A percentile compares a stretch with the other conserved stretches of the same genome.
These are phyloP conservation scores for Spilogale gracilis DNA, from an alignment of 2,113 vertebrate species.

Conservation along the genomic window DNA sequence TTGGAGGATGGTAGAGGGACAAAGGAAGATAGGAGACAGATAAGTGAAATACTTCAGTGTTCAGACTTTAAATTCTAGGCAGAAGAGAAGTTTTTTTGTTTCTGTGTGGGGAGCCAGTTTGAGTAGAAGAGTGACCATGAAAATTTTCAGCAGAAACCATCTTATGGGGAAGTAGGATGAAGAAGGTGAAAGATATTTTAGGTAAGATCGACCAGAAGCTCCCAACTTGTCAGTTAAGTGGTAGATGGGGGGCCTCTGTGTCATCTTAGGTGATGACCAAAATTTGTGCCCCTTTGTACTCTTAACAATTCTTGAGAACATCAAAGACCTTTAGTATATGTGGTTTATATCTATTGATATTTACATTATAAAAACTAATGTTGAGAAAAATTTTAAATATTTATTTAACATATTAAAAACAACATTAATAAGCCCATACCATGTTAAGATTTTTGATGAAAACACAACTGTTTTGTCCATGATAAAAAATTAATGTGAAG, in stretches of 20 bases:
- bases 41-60: neutral
- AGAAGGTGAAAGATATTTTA: neutral
- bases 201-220: neutral
- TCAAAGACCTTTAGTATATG: neutral
- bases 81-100: neutral
- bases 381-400: neutral
- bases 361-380: neutral
- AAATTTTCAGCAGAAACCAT: neutral
- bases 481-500: neutral
- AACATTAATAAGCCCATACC: neutral
- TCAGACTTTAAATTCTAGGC: neutral
- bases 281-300: neutral
- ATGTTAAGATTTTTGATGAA: neutral
- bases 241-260: accelerated
- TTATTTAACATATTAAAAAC: conserved; percentile 13
- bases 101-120: neutral
- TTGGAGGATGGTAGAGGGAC: neutral
- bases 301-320: neutral
- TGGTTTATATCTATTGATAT: neutral
- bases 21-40: neutral
- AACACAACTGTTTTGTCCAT: neutral
- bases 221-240: neutral
- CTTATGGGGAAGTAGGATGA: neutral
- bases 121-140: neutral
- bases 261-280: neutral